A percentile compares a stretch with the other conserved stretches of the same genome.
Evolutionary conservation across 30 jellyfish, hydroid and myxozoan genomes (phyloP).

Genomic region (Pelagia noctiluca): DNA sequence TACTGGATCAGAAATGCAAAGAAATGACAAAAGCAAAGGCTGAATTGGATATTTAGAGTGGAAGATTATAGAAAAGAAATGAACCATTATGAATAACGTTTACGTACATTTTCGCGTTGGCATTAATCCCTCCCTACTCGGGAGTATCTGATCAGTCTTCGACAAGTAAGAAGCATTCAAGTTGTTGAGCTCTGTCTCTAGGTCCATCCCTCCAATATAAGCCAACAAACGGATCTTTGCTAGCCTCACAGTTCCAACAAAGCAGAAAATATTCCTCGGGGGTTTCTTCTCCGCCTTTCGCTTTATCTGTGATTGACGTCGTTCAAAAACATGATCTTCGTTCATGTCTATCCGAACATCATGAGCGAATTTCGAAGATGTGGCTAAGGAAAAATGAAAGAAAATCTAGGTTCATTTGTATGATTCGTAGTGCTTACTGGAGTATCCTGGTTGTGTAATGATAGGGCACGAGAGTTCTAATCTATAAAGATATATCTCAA

Average conservation of each 20-base stretch:
- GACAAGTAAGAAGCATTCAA: constrained; percentile 52
- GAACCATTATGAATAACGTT: not conserved
- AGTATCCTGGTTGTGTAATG: no score
- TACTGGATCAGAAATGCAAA: no score
- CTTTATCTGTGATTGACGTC: constrained; percentile 20
- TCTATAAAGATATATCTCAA: no score
- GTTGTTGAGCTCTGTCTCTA: constrained; percentile 59
- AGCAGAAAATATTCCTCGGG: constrained; percentile 1
- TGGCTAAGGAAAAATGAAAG: not conserved
- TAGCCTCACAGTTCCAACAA: constrained; percentile 65
- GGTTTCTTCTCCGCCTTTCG: constrained; percentile 5
- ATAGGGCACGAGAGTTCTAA: no score
- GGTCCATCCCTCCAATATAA: constrained; percentile 89
- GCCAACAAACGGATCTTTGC: constrained; percentile 75
- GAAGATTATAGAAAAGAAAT: not conserved
- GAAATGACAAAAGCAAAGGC: not conserved
- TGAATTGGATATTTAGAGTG: not conserved
- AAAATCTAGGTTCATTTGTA: no score
- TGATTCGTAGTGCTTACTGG: no score
- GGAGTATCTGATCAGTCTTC: constrained; percentile 20
- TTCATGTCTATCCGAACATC: constrained; percentile 28
- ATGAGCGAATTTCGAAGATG: constrained; percentile 21
- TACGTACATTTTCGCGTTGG: constrained; percentile 9
- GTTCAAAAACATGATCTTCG: constrained; percentile 7
- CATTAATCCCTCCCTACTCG: not conserved